phyloP scores from a whole-genome alignment of 1,140 invertebrate genomes.

The Drosophila sturtevanti region DNA sequence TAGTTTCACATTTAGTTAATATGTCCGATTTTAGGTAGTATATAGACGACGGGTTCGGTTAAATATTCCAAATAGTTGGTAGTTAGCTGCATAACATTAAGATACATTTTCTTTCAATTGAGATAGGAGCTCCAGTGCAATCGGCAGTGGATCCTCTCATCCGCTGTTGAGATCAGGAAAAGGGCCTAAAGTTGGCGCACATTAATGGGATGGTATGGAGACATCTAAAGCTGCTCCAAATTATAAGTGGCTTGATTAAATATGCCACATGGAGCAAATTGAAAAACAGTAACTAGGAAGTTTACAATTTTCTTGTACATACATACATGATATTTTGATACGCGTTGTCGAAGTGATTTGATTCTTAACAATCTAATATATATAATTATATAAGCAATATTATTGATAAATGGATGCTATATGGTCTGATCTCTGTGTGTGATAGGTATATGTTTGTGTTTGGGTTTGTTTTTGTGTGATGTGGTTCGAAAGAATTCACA shows the following conservation, averaged over 20 bases:
- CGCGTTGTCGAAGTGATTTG: conserved; percentile 53
- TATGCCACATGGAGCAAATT: conserved; percentile 45
- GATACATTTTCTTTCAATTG: conserved; percentile 47
- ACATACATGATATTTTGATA: conserved; percentile 63
- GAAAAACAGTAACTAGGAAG: conserved; percentile 58
- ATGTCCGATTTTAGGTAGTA: conserved; percentile 70
- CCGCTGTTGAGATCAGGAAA: conserved; percentile 44
- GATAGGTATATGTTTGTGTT: conserved; percentile 11
- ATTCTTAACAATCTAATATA: conserved; percentile 38
- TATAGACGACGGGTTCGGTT: conserved; percentile 74
- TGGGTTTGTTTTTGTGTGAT: conserved; percentile 43
- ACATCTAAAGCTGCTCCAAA: conserved; percentile 32
- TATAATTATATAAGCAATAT: conserved; percentile 35
- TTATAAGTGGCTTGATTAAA: conserved; percentile 1
- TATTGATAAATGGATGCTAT: conserved; percentile 34
- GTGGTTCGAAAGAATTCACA: conserved; percentile 47
- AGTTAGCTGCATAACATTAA: conserved; percentile 41
- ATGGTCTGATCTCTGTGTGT: conserved; percentile 17
- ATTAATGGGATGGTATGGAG: conserved; percentile 15
- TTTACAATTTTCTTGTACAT: conserved; percentile 31
- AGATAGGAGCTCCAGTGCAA: conserved; percentile 28
- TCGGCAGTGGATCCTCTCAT: conserved; percentile 27
- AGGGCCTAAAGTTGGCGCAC: conserved; percentile 16
- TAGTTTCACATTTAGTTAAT: conserved; percentile 68
- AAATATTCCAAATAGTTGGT: conserved; percentile 50